Evolutionary conservation across 2,113 vertebrate genomes (phyloP).

Genomic region (Erinaceus europaeus): DNA sequence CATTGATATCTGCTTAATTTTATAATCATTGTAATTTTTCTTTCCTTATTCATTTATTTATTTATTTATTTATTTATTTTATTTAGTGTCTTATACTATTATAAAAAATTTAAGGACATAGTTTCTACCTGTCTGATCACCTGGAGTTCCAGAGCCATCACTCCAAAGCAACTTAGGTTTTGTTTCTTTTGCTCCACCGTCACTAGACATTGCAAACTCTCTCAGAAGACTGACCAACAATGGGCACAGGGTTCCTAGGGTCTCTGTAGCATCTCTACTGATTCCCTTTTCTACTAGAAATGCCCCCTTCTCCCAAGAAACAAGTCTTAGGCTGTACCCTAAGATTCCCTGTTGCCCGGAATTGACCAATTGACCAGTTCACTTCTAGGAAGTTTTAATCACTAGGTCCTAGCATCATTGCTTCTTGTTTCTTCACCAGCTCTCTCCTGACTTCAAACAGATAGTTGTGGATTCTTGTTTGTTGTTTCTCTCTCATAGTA

Average conservation of each 20-base stretch:
- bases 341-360: not conserved
- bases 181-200: not conserved
- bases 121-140: no score
- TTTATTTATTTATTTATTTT: no score
- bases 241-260: not conserved
- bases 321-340: not conserved
- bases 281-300: not conserved
- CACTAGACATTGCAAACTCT: not conserved
- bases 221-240: not conserved
- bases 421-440: not conserved
- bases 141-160: not conserved
- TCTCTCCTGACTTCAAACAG: not conserved
- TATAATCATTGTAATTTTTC: no score
- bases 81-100: no score
- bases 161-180: not conserved
- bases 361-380: not conserved
- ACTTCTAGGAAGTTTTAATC: not conserved
- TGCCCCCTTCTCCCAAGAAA: accelerated
- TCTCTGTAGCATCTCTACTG: not conserved
- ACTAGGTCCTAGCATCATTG: not conserved
- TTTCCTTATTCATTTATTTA: no score
- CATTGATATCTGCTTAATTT: no score
- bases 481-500: not conserved
- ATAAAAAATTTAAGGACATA: no score
- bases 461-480: not conserved